Conservation (phyloP, 2,797 vertebrate species). For the Crypturellus tataupa region DNA sequence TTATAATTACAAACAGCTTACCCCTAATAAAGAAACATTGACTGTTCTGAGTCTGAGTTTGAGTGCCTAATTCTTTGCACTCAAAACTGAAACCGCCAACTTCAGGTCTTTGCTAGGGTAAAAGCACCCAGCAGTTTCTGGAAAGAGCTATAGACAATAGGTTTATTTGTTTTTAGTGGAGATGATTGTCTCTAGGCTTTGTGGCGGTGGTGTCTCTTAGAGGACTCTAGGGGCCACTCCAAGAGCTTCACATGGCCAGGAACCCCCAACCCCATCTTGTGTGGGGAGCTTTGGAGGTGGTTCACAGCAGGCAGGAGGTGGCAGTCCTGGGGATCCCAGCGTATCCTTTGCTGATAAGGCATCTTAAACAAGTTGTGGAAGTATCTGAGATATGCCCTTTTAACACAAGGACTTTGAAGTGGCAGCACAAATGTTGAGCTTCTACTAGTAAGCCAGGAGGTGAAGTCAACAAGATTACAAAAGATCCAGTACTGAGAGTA, state of each 20-base stretch:
- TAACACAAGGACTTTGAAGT: not conserved
- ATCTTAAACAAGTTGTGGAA: not conserved
- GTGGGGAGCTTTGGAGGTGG: not conserved
- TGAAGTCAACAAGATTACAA: not conserved
- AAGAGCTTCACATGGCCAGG: not conserved
- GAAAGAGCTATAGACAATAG: not conserved
- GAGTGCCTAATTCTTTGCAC: not conserved
- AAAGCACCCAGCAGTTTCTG: not conserved
- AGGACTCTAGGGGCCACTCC: not conserved
- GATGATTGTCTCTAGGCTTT: not conserved
- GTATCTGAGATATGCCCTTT: not conserved
- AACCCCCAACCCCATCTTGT: not conserved
- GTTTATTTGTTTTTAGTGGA: not conserved
- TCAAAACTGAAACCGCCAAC: not conserved
- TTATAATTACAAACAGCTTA: constrained; percentile 1
- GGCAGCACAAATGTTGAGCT: not conserved
- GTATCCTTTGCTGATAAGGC: not conserved
- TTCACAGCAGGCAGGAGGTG: not conserved
- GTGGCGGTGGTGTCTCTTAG: not conserved
- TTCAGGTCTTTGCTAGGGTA: not conserved
- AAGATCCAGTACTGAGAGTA: not conserved
- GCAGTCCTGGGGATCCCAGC: not conserved
- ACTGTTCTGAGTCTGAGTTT: too few relatives aligned
- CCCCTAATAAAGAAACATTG: not conserved
- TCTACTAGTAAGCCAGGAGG: not conserved